A percentile compares a stretch with the other conserved stretches of the same genome.
phyloP scores from a whole-genome alignment of 2,888 invertebrate species.

The Stratiomys singularior region DNA sequence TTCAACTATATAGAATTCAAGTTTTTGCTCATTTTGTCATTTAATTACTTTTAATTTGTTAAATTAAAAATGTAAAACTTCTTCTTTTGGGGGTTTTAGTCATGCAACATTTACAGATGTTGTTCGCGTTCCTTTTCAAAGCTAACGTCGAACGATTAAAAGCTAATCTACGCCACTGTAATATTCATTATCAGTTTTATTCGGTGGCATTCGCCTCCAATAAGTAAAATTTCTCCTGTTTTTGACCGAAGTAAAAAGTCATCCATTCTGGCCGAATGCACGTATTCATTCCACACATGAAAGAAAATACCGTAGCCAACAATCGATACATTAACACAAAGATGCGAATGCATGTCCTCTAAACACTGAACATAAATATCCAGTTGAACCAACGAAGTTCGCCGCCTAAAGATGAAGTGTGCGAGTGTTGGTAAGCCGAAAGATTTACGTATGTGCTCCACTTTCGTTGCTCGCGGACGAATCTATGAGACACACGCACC shows the following conservation, averaged over 20 bases:
- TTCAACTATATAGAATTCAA: too few species aligned
- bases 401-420: not conserved
- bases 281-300: slow-evolving; percentile 1
- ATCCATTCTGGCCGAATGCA: slow-evolving; percentile 1
- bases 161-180: not conserved
- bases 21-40: too few species aligned
- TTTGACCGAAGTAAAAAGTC: slow-evolving; percentile 1
- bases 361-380: slow-evolving; percentile 3
- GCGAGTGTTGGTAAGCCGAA: not conserved
- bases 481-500: not conserved
- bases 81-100: too few species aligned
- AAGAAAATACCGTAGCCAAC: not conserved
- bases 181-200: not conserved
- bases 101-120: too few species aligned
- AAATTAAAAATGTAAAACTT: too few species aligned
- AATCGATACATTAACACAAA: not conserved
- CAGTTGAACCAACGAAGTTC: slow-evolving; percentile 18
- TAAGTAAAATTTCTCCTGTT: slow-evolving; percentile 12
- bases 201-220: slow-evolving; percentile 3
- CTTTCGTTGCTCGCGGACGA: not conserved
- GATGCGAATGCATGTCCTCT: not conserved
- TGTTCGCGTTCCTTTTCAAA: too few species aligned
- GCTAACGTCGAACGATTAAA: too few species aligned
- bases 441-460: slow-evolving; percentile 5
- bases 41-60: too few species aligned